These are phyloP conservation scores for Ichneumon xanthorius DNA, from an alignment of 2,888 invertebrate genomes.

Conservation along the genomic window DNA sequence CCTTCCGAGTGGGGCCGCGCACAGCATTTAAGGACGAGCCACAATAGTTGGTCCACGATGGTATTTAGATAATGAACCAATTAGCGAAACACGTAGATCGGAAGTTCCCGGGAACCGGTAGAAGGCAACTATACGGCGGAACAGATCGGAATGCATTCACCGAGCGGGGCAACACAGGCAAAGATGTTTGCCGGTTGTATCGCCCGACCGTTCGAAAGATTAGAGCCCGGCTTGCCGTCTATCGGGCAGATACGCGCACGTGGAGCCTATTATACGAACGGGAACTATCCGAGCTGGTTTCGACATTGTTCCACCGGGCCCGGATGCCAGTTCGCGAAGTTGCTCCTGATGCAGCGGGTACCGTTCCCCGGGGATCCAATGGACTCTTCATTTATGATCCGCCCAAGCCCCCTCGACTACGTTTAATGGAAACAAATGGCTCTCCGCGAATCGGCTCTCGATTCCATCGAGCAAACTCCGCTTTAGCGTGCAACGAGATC, in stretches of 20 bases:
- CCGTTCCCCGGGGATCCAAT: slow-evolving; percentile 44
- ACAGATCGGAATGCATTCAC: slow-evolving; percentile 41
- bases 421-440: slow-evolving; percentile 27
- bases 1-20: slow-evolving; percentile 19
- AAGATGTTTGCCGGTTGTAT: slow-evolving; percentile 52
- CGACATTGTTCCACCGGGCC: slow-evolving; percentile 50
- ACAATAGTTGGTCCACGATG: slow-evolving; percentile 67
- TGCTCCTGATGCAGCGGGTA: slow-evolving; percentile 32
- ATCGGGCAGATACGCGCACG: slow-evolving; percentile 56
- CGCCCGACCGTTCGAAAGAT: slow-evolving; percentile 52
- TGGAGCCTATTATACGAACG: slow-evolving; percentile 56
- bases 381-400: slow-evolving; percentile 14
- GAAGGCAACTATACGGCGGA: slow-evolving; percentile 13
- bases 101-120: slow-evolving; percentile 9
- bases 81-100: slow-evolving; percentile 64
- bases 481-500: slow-evolving; percentile 8
- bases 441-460: slow-evolving; percentile 40
- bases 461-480: slow-evolving; percentile 1
- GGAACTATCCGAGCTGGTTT: slow-evolving; percentile 40
- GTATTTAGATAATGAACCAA: slow-evolving; percentile 75
- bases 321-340: slow-evolving; percentile 47
- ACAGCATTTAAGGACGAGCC: slow-evolving; percentile 56
- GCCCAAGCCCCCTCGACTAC: slow-evolving; percentile 2
- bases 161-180: slow-evolving; percentile 23
- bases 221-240: slow-evolving; percentile 37